These are phyloP conservation scores for Ataeniobius toweri DNA, from an alignment of 2,797 vertebrate genomes.

Conservation along the genomic window DNA sequence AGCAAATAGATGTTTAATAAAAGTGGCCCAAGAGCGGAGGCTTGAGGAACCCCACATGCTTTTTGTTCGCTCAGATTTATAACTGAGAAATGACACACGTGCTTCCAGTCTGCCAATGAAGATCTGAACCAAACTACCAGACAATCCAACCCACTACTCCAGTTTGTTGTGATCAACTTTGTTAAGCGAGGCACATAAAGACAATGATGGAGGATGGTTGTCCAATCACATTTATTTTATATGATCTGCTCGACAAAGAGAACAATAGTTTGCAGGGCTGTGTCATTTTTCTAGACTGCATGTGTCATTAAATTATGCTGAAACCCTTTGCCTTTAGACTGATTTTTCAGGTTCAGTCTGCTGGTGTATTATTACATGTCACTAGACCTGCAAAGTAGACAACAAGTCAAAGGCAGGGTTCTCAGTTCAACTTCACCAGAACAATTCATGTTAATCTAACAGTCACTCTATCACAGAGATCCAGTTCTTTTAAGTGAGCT, in stretches of 20 bases:
- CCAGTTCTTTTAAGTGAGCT: slow-evolving; percentile 42
- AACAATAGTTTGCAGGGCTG: slow-evolving; percentile 64
- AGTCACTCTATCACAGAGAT: slow-evolving; percentile 57
- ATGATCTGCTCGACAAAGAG: slow-evolving; percentile 52
- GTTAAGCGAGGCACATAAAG: not conserved
- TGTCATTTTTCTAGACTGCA: slow-evolving; percentile 38
- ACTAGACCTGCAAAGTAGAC: slow-evolving; percentile 68
- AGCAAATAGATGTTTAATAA: not conserved
- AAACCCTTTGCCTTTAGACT: slow-evolving; percentile 60
- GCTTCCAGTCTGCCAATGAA: not conserved
- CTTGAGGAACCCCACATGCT: not conserved
- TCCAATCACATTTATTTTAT: slow-evolving; percentile 62
- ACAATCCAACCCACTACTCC: not conserved
- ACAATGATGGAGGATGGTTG: slow-evolving; percentile 25
- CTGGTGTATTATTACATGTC: slow-evolving; percentile 69
- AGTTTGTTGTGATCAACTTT: not conserved
- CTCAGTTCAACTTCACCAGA: slow-evolving; percentile 55
- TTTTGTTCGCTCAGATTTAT: not conserved
- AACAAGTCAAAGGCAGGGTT: slow-evolving; percentile 55
- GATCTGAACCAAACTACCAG: not conserved
- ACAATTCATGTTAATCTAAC: slow-evolving; percentile 61
- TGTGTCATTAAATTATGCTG: slow-evolving; percentile 43
- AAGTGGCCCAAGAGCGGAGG: not conserved
- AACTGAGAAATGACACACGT: not conserved
- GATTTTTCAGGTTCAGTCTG: slow-evolving; percentile 57